Conservation (phyloP, 2,888 invertebrate species). For the Vanessa cardui region DNA sequence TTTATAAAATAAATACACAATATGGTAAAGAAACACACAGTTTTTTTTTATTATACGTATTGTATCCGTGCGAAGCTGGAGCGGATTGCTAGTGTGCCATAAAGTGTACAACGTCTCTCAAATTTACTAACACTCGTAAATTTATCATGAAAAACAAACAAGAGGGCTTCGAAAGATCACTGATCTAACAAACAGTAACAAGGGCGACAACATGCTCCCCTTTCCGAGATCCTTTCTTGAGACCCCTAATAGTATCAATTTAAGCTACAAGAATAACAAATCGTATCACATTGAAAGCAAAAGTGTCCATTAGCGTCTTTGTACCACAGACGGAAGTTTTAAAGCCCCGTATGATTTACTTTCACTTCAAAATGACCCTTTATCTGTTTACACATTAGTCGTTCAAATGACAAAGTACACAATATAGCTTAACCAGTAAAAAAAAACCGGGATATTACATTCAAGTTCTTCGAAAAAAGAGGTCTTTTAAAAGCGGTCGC, state of each 20-base stretch:
- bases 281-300: slow-evolving; percentile 34
- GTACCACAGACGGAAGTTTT: slow-evolving; percentile 45
- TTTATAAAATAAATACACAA: no score
- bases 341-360: slow-evolving; percentile 60
- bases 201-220: background rate
- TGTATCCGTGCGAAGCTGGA: no score
- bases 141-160: slow-evolving; percentile 16
- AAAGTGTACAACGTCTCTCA: no score
- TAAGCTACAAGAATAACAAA: slow-evolving; percentile 28
- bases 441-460: slow-evolving; percentile 33
- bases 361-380: slow-evolving; percentile 56
- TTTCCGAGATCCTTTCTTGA: slow-evolving; percentile 22
- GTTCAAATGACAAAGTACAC: slow-evolving; percentile 60
- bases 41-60: no score
- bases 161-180: background rate
- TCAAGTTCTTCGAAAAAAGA: slow-evolving; percentile 8
- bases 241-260: slow-evolving; percentile 21
- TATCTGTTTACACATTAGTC: slow-evolving; percentile 66
- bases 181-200: slow-evolving; percentile 17
- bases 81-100: no score
- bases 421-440: slow-evolving; percentile 44
- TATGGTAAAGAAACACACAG: no score
- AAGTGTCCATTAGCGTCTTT: slow-evolving; percentile 44
- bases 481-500: slow-evolving; percentile 48
- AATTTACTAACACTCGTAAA: background rate